Conservation (phyloP, 2,888 invertebrate species). For the Odontocolon sp. region DNA sequence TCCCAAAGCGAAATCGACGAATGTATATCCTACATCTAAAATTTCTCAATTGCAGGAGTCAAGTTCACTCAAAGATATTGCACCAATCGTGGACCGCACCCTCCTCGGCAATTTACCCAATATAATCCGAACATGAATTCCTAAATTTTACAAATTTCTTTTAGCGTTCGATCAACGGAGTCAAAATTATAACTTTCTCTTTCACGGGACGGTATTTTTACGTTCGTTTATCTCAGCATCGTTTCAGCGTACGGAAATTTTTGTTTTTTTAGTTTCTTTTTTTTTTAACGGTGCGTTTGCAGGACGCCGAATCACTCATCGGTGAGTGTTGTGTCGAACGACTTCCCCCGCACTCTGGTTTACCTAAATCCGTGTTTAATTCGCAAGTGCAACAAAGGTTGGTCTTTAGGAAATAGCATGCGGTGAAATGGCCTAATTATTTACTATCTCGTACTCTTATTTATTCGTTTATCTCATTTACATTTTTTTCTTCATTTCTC, state of each 20-base stretch:
- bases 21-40: no score
- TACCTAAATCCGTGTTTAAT: constrained; percentile 80
- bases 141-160: no score
- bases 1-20: no score
- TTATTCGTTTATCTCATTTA: constrained; percentile 63
- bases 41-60: no score
- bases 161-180: no score
- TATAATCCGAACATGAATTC: no score
- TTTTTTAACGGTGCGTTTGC: constrained; percentile 80
- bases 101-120: no score
- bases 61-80: no score
- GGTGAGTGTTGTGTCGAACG: constrained; percentile 79
- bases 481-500: constrained; percentile 61
- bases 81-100: no score
- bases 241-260: no score
- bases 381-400: constrained; percentile 80
- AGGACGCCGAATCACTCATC: constrained; percentile 80
- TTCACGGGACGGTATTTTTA: not conserved
- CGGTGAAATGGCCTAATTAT: constrained; percentile 79
- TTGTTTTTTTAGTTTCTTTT: constrained; percentile 27
- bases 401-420: constrained; percentile 81
- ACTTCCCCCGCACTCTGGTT: constrained; percentile 76
- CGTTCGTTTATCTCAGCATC: not conserved
- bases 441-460: constrained; percentile 62
- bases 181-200: no score